Percentiles rank a stretch among this genome's conserved stretches.
Conservation (phyloP, 2,797 vertebrate species). For the Clarias platycephalus region DNA sequence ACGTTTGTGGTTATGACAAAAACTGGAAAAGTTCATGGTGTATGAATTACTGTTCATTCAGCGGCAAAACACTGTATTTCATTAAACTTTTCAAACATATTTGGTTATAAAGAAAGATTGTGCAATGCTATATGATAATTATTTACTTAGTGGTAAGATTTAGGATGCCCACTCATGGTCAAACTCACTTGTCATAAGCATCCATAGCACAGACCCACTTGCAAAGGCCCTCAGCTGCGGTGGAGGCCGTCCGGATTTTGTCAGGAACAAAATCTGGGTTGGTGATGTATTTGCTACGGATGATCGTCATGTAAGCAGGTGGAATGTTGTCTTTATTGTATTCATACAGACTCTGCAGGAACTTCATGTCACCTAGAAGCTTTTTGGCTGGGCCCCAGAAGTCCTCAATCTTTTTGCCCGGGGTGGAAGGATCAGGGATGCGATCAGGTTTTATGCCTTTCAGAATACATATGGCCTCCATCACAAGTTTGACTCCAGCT, state of each 20-base stretch:
- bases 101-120: background rate
- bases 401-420: constrained; percentile 87
- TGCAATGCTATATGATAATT: background rate
- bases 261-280: constrained; percentile 91
- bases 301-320: constrained; percentile 76
- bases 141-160: background rate
- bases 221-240: constrained; percentile 88
- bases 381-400: constrained; percentile 92
- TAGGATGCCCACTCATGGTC: background rate
- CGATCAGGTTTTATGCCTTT: constrained; percentile 90
- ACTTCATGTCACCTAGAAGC: constrained; percentile 85
- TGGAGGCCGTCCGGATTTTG: constrained; percentile 88
- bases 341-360: constrained; percentile 89
- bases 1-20: too few relatives aligned
- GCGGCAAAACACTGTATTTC: background rate
- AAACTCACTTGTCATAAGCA: constrained; percentile 83
- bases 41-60: too few relatives aligned
- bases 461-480: constrained; percentile 92
- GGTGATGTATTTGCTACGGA: constrained; percentile 86
- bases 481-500: constrained; percentile 86
- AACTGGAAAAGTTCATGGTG: too few relatives aligned
- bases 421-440: constrained; percentile 82
- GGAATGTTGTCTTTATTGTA: constrained; percentile 92
- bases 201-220: constrained; percentile 91
- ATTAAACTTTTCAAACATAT: background rate